Conservation (phyloP, 2,888 invertebrate genomes). For the Cantharis rufa region DNA sequence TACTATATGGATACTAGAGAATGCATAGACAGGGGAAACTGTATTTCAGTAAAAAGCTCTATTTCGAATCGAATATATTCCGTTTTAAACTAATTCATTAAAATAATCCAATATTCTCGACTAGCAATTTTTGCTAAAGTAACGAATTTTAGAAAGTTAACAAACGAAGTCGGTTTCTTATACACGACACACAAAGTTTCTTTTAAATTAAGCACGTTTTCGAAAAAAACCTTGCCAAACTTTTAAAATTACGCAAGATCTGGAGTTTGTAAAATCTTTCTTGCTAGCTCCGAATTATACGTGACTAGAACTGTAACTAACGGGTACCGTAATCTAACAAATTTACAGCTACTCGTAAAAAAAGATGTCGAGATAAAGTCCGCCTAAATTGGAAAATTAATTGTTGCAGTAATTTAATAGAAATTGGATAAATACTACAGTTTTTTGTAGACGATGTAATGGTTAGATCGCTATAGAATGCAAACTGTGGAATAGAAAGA, state of each 20-base stretch:
- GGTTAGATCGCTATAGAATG: neutral
- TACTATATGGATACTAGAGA: neutral
- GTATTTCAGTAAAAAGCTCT: neutral
- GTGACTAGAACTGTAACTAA: conserved; percentile 20
- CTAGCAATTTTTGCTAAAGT: conserved; percentile 3
- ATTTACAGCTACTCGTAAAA: neutral
- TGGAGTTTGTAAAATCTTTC: conserved; percentile 25
- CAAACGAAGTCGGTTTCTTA: conserved; percentile 1
- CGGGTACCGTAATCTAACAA: neutral
- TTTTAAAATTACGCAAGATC: conserved; percentile 28
- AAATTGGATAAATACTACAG: neutral
- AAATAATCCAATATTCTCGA: conserved; percentile 1
- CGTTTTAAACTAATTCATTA: neutral
- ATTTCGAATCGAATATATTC: neutral
- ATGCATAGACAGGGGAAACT: neutral
- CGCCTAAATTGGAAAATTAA: neutral
- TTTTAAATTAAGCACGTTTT: conserved; percentile 20
- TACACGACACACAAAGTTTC: conserved; percentile 2
- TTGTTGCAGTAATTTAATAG: neutral
- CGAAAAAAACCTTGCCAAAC: conserved; percentile 17
- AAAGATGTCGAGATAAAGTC: neutral
- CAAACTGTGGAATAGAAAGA: neutral
- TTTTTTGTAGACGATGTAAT: neutral
- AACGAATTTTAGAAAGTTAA: conserved; percentile 8
- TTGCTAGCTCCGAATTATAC: conserved; percentile 22